Conservation (phyloP, 2,888 invertebrate genomes). For the Hymenopus coronatus region DNA sequence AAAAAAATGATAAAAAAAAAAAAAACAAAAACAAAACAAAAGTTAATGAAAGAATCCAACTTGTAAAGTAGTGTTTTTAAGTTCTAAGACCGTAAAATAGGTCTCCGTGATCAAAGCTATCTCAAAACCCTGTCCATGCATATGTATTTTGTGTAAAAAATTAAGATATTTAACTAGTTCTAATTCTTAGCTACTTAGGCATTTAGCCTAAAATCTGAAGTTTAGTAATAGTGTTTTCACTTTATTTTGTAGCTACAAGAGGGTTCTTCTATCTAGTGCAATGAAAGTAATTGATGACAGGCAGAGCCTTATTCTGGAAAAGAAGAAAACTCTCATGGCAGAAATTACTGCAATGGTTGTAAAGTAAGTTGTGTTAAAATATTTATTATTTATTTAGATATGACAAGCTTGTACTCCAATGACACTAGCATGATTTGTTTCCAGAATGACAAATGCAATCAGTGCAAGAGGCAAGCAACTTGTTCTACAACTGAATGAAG, state of each 20-base stretch:
- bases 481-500: conserved; percentile 75
- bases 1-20: no score
- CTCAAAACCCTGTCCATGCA: no score
- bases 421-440: conserved; percentile 29
- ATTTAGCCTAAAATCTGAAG: not conserved
- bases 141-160: no score
- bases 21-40: no score
- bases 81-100: no score
- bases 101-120: no score
- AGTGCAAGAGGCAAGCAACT: conserved; percentile 80
- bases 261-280: conserved; percentile 64
- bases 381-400: not conserved
- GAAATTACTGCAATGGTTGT: conserved; percentile 86
- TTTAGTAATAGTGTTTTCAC: not conserved
- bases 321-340: conserved; percentile 79
- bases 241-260: conserved; percentile 59
- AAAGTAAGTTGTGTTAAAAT: conserved; percentile 56
- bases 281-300: conserved; percentile 78
- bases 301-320: conserved; percentile 78
- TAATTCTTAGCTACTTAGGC: no score
- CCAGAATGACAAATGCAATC: conserved; percentile 74
- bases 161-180: no score
- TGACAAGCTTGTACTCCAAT: not conserved
- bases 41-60: no score
- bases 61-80: no score